Base-by-base conservation (phyloP, 1,140 invertebrate species). In the Pemphigus obesinymphae region DNA sequence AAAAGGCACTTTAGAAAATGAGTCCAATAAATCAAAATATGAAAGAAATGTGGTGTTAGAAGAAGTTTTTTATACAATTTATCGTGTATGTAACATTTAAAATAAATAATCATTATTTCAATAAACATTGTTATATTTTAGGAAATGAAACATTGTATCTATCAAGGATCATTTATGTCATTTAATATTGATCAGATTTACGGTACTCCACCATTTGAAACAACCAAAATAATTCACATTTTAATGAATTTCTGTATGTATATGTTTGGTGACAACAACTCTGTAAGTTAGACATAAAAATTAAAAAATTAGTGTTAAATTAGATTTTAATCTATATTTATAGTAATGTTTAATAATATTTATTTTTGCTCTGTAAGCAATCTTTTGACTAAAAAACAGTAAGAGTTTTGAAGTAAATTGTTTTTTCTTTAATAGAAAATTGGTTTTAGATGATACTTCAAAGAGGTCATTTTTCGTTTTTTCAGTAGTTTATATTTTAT, bases 141-240 rank as follows among this genome's bases (percentile, higher is more conserved):
- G 63, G 34, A 37, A 40, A n/a, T 37, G 10, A 0, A 0, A 13
- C 23, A 40, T 23, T 37, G 8, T 40, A 0, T 40, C 4, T 20
- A 3, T 2, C 0, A 4, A 37, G 3, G 17, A 20, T n/a, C 63
- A n/a, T 40, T 68, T n/a, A 68, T 5, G 11, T 3, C 34, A 40
- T 34, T 34, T 68, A 37, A 68, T 23, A 37, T 68, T 68, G 20
- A 68, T 37, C n/a, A 6, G 23, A 68, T 68, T n/a, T 68, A 68
- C n/a, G 63, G 63, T 10, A n/a, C 20, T 68, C 63, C 63, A 11
- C 63, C 63, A 13, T 68, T 68, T 68, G 63, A 68, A 68, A 40
- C 3, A 0, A 68, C n/a, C 7, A 68, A 23, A 20, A 68, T 68
- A 37, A 3, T 23, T 5, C 63, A 68, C 37, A 37, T 68, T 23